Evolutionary conservation across 2,888 invertebrate genomes (phyloP), one percentile per base, ranked within the genome.

Genomic region (Sialis fuliginosa): DNA sequence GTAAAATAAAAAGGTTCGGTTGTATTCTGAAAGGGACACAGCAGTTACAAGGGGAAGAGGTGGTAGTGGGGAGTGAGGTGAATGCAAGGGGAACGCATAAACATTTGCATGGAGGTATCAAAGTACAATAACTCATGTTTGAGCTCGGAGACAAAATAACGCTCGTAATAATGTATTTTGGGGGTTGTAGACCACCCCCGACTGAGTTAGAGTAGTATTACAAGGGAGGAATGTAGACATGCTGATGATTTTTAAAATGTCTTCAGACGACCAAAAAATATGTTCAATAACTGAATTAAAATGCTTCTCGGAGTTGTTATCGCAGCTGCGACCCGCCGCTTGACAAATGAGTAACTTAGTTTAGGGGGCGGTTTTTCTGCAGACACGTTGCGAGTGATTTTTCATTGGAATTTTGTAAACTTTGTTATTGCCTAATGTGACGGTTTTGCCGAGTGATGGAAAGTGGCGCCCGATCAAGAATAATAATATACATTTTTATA

Each of bases 251-350:
- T 65, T 65, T 64, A 63, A 64, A 65, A 62, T 60, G 61, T 62
- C 62, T 62, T 57, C 58, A 56, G 52, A 54, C 60, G 58, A 56
- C 60, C 60, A 62, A 64, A 63, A 64, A 64, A 64, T 63, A 61
- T 64, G 64, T 61, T 63, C 62, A 62, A 63, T 64, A 65, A 65
- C 62, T 62, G 63, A 64, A 65, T 65, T 65, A 65, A 64, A 65
- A 63, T 62, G 62, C 55, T 55, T 55, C 55, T 52, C 53, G 57
- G 56, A 53, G 54, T 52, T 39, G 51, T 46, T 52, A 48, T 51
- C 51, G 37, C 56, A 55, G 55, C 55, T 56, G 57, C 50, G 57
- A 47, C 54, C 52, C 45, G 50, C 56, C 32, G 12, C 33, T 39
- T 63, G 63, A 65, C 64, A 65, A 65, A 65, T 64, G 63, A 63